phyloP scores from a whole-genome alignment of 2,113 vertebrate species.

The Amblyornis subalaris region DNA sequence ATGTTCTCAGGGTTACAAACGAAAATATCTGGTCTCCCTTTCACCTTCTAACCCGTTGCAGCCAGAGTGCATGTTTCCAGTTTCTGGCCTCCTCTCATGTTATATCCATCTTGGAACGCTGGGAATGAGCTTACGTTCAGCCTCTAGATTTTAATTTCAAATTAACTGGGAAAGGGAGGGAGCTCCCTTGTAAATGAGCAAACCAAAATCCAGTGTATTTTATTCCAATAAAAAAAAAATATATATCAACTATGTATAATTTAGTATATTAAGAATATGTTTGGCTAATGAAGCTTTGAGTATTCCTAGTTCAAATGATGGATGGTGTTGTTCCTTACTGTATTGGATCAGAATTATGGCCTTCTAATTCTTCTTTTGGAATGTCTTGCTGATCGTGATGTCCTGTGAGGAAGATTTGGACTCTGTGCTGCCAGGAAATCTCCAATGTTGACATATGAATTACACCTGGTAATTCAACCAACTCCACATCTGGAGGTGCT shows the following conservation, averaged over 20 bases:
- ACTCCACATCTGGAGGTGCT: not conserved
- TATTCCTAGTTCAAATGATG: conserved; percentile 44
- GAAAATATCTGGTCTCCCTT: conserved; percentile 58
- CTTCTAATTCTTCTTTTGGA: conserved; percentile 48
- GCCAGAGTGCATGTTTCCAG: conserved; percentile 66
- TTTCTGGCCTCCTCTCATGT: conserved; percentile 53
- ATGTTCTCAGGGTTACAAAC: conserved; percentile 82
- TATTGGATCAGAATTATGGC: conserved; percentile 32
- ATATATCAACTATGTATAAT: conserved; percentile 12
- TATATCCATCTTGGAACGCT: conserved; percentile 39
- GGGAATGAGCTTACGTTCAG: conserved; percentile 47
- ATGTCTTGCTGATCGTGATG: not conserved
- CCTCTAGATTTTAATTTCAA: conserved; percentile 47
- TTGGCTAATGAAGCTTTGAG: conserved; percentile 42
- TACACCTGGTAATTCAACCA: not conserved
- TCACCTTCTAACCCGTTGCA: conserved; percentile 50
- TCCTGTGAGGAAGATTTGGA: conserved; percentile 29
- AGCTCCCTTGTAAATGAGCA: conserved; percentile 43
- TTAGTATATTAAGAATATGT: conserved; percentile 42
- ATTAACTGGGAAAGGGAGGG: conserved; percentile 11
- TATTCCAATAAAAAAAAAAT: conserved; percentile 33
- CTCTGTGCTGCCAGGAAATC: conserved; percentile 1
- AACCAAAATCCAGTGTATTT: conserved; percentile 63
- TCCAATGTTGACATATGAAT: not conserved
- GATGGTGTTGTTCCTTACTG: conserved; percentile 47